phyloP scores from a whole-genome alignment of 2,888 invertebrate genomes.

The Drosophila basisetae region DNA sequence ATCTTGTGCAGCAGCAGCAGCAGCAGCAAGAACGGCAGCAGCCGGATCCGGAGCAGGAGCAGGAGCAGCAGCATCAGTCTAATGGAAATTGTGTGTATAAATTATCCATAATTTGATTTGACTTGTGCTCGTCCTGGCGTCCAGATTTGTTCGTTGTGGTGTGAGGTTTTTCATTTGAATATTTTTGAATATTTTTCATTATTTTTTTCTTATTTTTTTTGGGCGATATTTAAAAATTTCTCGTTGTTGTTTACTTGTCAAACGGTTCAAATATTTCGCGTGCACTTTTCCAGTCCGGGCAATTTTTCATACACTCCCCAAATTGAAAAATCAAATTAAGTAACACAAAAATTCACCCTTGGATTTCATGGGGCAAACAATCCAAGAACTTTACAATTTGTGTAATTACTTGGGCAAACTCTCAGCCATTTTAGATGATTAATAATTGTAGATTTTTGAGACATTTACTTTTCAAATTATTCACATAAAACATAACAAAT shows the following conservation, averaged over 20 bases:
- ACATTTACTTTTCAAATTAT: constrained; percentile 5
- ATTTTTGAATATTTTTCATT: constrained; percentile 66
- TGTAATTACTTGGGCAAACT: constrained; percentile 37
- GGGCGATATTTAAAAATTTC: constrained; percentile 23
- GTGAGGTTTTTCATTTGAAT: constrained; percentile 75
- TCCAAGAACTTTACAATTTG: constrained; percentile 21
- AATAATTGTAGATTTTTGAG: constrained; percentile 3
- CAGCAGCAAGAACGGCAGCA: not conserved
- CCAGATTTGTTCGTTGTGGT: constrained; percentile 41
- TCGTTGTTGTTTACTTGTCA: constrained; percentile 35
- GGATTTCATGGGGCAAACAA: constrained; percentile 1
- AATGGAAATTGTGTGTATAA: constrained; percentile 64
- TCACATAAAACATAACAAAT: constrained; percentile 8
- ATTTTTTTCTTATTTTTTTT: constrained; percentile 16
- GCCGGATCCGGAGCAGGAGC: not conserved
- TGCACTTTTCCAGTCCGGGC: constrained; percentile 46
- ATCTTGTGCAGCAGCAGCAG: constrained; percentile 27
- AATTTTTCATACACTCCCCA: constrained; percentile 42
- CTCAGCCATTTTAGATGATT: constrained; percentile 21
- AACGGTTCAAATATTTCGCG: constrained; percentile 10
- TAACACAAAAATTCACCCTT: constrained; percentile 1
- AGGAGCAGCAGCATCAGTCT: constrained; percentile 38
- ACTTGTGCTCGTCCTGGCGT: constrained; percentile 43
- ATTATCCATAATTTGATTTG: constrained; percentile 78
- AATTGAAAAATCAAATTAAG: constrained; percentile 48